Evolutionary conservation across 2,888 invertebrate species (phyloP).

Genomic region (Eucera pruinosa): DNA sequence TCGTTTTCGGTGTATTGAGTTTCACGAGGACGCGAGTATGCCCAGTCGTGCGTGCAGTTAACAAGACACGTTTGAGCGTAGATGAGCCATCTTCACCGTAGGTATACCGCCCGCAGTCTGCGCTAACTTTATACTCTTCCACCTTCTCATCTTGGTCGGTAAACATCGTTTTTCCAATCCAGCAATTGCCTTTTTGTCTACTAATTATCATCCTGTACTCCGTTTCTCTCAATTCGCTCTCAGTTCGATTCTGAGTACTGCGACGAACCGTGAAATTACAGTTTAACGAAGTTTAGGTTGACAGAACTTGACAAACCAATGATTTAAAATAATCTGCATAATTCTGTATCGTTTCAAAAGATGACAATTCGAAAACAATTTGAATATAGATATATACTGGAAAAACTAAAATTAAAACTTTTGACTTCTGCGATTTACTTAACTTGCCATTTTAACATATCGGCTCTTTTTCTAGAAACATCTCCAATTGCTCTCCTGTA

Average conservation of each 20-base stretch:
- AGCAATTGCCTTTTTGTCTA: slow-evolving; percentile 18
- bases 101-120: slow-evolving; percentile 66
- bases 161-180: slow-evolving; percentile 16
- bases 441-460: no score
- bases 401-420: no score
- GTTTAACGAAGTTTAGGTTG: background rate
- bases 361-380: no score
- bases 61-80: slow-evolving; percentile 72
- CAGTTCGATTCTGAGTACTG: background rate
- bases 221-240: slow-evolving; percentile 7
- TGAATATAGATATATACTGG: no score
- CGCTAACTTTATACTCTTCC: slow-evolving; percentile 49
- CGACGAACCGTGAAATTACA: background rate
- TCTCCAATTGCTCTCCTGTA: no score
- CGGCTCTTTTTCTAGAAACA: no score
- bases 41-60: slow-evolving; percentile 76
- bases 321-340: no score
- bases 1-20: slow-evolving; percentile 75
- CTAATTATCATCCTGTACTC: background rate
- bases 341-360: background rate
- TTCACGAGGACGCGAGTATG: slow-evolving; percentile 73
- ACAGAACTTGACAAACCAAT: no score
- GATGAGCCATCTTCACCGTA: slow-evolving; percentile 67
- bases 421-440: no score
- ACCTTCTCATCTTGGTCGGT: slow-evolving; percentile 22